Evolutionary conservation across 2,113 vertebrate species (phyloP).

Genomic region (Protomyctophum bolini): DNA sequence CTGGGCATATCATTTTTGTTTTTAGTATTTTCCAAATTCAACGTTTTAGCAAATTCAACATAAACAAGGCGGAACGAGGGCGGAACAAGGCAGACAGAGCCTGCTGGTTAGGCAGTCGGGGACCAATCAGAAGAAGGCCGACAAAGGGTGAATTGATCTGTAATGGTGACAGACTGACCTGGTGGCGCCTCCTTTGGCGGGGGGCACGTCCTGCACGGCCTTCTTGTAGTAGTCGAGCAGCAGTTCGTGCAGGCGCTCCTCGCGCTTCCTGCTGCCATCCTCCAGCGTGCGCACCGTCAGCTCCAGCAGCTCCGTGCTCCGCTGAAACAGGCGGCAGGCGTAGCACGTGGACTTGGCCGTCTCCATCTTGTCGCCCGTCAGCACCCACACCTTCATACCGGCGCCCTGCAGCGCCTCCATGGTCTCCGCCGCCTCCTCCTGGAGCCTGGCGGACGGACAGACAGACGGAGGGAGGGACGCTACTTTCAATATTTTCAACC

Average conservation of each 20-base stretch:
- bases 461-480: not conserved
- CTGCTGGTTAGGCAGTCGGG: too few species aligned
- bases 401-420: constrained; percentile 93
- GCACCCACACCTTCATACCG: constrained; percentile 96
- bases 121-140: too few species aligned
- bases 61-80: too few species aligned
- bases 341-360: constrained; percentile 97
- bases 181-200: constrained; percentile 77
- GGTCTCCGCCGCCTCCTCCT: constrained; percentile 93
- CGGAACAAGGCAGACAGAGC: too few species aligned
- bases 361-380: constrained; percentile 98
- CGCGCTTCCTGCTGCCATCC: constrained; percentile 76
- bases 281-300: constrained; percentile 87
- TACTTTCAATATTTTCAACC: too few species aligned
- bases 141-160: not conserved
- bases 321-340: constrained; percentile 92
- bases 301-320: constrained; percentile 90
- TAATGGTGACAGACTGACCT: constrained; percentile 73
- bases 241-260: constrained; percentile 88
- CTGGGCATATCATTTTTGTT: too few species aligned
- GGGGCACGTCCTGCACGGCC: constrained; percentile 85
- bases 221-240: constrained; percentile 90
- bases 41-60: too few species aligned
- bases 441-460: constrained; percentile 78
- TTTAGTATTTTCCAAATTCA: too few species aligned